Conservation (phyloP, 2,797 vertebrate genomes). For the Vespertilio murinus region DNA sequence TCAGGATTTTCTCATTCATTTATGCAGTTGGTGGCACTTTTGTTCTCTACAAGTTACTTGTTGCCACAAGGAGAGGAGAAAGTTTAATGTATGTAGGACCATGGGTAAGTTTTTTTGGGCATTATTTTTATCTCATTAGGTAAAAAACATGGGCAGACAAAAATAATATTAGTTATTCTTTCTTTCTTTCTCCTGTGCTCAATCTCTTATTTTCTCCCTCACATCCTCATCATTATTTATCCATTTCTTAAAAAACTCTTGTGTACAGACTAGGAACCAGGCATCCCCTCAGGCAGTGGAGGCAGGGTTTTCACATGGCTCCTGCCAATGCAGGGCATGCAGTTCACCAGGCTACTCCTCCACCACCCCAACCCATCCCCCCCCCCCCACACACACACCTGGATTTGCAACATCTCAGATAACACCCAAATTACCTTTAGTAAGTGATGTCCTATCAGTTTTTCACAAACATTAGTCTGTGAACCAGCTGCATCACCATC, state of each 20-base stretch:
- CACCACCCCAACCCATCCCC: no score
- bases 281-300: no score
- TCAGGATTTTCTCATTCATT: neutral
- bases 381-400: no score
- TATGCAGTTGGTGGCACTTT: neutral
- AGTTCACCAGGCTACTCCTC: fast-evolving
- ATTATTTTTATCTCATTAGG: constrained; percentile 1
- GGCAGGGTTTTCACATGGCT: neutral
- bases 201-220: neutral
- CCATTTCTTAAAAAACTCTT: neutral
- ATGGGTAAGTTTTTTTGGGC: neutral
- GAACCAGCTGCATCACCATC: neutral
- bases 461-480: neutral
- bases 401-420: neutral
- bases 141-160: neutral
- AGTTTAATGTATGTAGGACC: neutral
- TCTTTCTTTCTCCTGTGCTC: neutral
- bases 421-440: neutral
- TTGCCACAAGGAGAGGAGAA: neutral
- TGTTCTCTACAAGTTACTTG: neutral
- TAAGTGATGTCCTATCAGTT: neutral
- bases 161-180: neutral
- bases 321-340: neutral
- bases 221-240: neutral
- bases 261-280: fast-evolving